Conservation (phyloP, 2,113 vertebrate genomes). For the Aptenodytes patagonicus region DNA sequence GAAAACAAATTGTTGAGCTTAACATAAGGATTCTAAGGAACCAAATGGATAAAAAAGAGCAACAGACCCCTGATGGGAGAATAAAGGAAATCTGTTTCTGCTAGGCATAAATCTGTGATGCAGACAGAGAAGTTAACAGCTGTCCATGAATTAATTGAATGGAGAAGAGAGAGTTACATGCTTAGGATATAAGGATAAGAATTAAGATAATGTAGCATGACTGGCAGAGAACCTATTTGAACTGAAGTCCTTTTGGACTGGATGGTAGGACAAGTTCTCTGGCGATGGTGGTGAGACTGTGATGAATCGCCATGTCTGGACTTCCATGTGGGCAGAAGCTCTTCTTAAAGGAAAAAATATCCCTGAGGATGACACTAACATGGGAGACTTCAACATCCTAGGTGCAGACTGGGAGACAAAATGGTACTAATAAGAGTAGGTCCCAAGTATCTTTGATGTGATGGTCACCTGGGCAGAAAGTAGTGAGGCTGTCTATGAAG, state of each 20-base stretch:
- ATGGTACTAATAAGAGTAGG: background rate
- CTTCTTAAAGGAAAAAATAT: background rate
- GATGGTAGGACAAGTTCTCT: background rate
- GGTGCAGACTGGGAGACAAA: background rate
- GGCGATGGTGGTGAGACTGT: background rate
- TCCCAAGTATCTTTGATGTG: background rate
- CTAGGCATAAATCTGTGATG: background rate
- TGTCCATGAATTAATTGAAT: background rate
- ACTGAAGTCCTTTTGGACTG: background rate
- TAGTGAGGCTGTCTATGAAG: background rate
- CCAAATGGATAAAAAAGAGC: background rate
- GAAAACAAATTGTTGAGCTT: background rate
- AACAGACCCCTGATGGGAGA: background rate
- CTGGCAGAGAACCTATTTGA: background rate
- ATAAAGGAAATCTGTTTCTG: background rate
- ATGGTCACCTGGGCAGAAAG: background rate
- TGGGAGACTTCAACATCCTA: background rate
- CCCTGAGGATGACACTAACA: background rate
- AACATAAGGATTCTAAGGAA: background rate
- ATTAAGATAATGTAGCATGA: background rate
- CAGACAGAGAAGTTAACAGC: background rate
- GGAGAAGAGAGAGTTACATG: background rate
- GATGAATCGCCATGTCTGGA: background rate
- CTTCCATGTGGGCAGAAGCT: background rate
- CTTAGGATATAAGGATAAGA: background rate